A percentile compares a stretch with the other conserved stretches of the same genome.
Evolutionary conservation across 2,113 vertebrate species (phyloP).

Genomic region (Xiphorhynchus elegans): DNA sequence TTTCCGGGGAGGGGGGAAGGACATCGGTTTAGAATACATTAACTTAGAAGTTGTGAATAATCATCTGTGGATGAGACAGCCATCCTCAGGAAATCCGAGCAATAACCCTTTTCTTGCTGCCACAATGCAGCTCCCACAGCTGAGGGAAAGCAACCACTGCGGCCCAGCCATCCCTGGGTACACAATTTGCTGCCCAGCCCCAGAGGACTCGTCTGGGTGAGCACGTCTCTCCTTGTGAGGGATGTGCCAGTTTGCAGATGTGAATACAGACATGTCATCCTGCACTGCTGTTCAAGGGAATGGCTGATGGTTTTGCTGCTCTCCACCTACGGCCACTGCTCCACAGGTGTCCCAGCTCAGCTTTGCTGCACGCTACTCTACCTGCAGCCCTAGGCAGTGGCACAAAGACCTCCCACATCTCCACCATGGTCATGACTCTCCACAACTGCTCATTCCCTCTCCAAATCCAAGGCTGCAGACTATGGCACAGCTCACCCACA

Average conservation of each 20-base stretch:
- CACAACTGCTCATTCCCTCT: background rate
- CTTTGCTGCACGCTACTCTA: background rate
- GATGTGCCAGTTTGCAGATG: background rate
- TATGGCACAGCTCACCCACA: background rate
- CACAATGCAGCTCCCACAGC: conserved; percentile 31
- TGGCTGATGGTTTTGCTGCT: background rate
- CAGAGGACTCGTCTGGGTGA: fast-evolving
- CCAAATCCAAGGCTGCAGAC: background rate
- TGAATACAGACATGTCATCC: fast-evolving
- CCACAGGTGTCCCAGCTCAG: background rate
- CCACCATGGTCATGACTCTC: fast-evolving
- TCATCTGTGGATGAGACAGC: conserved; percentile 24
- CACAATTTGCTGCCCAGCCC: background rate
- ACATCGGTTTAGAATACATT: background rate
- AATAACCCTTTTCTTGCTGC: conserved; percentile 5
- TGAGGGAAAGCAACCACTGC: background rate
- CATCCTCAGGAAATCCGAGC: conserved; percentile 66
- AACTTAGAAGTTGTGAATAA: conserved; percentile 8
- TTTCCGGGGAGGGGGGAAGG: conserved; percentile 10
- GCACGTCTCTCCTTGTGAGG: fast-evolving
- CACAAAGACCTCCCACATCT: background rate
- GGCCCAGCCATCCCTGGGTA: background rate
- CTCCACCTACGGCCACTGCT: background rate
- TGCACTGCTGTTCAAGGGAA: background rate
- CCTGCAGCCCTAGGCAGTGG: background rate